Evolutionary conservation across 2,888 invertebrate genomes (phyloP), one percentile per base, ranked within the genome.

Genomic region (Molanna angustata): DNA sequence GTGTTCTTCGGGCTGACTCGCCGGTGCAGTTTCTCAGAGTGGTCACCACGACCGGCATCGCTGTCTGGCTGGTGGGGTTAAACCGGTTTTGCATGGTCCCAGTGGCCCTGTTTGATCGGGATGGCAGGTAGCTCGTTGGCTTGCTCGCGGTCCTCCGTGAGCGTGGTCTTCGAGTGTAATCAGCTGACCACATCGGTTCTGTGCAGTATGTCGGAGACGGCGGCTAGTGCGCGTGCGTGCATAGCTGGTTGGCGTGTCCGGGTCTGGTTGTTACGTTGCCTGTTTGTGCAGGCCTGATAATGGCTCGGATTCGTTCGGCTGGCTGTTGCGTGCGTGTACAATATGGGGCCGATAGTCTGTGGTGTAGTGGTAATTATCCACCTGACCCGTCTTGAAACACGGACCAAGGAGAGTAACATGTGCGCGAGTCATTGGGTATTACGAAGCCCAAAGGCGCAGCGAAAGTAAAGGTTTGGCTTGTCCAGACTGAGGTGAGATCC

Each of bases 301-400:
- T 63, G 64, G 61, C 60, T 65, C 64, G 57, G 35, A 51, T 53
- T 52, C 56, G 39, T 47, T 42, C 43, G 65, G 62, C 62, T 65
- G 64, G 63, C 56, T 58, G 65, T 64, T 66, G 66, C 64, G 63
- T 66, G 67, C 68, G 60, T 44, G 50, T 46, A 49, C 63, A 62
- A 66, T 62, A 62, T 66, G n/a, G n/a, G n/a, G n/a, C n/a, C 64
- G 62, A 69, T 64, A 64, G 58, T 64, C 64, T 70, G 68, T 70
- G 70, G 64, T 68, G 67, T 65, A 64, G 70, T 66, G 70, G 72
- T 66, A 69, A 70, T 68, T 67, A 68, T 69, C 74, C 70, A 71
- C 75, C 74, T 80, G 83, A 81, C 83, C 84, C 83, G 83, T 84
- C 84, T 85, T 84, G 84, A 84, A 85, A 84, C 82, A 85, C 82